Base-by-base conservation (phyloP, 1,140 invertebrate genomes). In the Dermatophagoides farinae region DNA sequence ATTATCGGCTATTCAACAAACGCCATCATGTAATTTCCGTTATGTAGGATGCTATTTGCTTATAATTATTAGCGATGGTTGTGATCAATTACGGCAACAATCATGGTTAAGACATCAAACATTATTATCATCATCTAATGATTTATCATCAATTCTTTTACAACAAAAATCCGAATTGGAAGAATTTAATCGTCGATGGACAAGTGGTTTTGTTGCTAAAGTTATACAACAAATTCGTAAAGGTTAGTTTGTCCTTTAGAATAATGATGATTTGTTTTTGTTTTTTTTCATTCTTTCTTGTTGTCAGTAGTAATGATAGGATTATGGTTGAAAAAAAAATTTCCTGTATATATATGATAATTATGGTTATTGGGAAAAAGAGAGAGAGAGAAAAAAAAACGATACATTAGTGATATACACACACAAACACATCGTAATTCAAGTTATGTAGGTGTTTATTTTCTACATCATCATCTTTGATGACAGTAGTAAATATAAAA, bases 151-250 rank as follows among this genome's bases (percentile, higher is more conserved):
- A 37, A n/a, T n/a, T n/a, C n/a, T n/a, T n/a, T n/a, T n/a, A 55
- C 31, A 14, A 50, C 31, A 25, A 23, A 1, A 55, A 44, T n/a
- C 20, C 4, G n/a, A 52, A 25, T 44, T 55, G 53, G 41, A 31
- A 4, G 6, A 20, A 20, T 23, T 55, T n/a, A 23, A 55, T 25
- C 2, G 10, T 25, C 14, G 25, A 25, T 55, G 53, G 53, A 55
- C 12, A 12, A 14, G 53, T 11, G 25, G 25, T 12, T 55, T 55
- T 44, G 41, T 55, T 12, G 53, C 14, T 25, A 14, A 55, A 12
- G 23, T 23, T n/a, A 55, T 44, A n/a, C 53, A 55, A 44, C 25
- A 38, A 44, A 55, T 55, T 55, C 14, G 14, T 55, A 55, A 55
- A 55, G 53, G 53, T 55, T 18, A 14, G 53, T 55, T 10, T 49